Percentiles rank a stretch among this genome's conserved stretches.
Conservation (phyloP, 2,888 invertebrate species). For the Apamea monoglypha region DNA sequence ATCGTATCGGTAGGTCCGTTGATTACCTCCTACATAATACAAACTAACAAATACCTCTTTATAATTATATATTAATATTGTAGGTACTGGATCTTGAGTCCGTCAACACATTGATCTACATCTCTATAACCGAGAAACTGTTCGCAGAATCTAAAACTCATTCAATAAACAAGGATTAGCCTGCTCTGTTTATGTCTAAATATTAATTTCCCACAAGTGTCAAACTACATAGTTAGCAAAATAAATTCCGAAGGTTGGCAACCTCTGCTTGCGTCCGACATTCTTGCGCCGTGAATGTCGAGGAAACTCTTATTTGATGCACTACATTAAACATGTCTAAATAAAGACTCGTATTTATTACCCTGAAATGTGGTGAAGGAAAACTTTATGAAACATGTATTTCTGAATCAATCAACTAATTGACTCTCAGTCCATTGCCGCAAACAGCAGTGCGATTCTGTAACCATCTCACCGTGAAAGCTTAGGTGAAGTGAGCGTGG, state of each 20-base stretch:
- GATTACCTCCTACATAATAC: no score
- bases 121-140: constrained; percentile 5
- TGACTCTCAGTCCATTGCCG: no score
- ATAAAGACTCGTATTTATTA: constrained; percentile 18
- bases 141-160: constrained; percentile 25
- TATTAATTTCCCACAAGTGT: constrained; percentile 26
- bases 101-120: constrained; percentile 15
- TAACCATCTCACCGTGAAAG: no score
- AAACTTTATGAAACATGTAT: not conserved
- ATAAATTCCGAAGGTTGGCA: constrained; percentile 55
- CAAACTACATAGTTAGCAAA: constrained; percentile 45
- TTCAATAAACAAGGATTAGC: constrained; percentile 44
- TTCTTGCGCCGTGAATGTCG: constrained; percentile 35
- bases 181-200: constrained; percentile 8
- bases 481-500: no score
- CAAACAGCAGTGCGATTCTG: no score
- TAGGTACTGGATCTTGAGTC: not conserved
- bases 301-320: constrained; percentile 31
- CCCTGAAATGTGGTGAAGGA: not conserved
- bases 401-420: not conserved
- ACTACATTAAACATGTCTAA: constrained; percentile 17
- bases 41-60: no score
- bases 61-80: no score
- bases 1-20: no score
- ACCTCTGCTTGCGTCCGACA: constrained; percentile 30